These are phyloP conservation scores for Ligdia adustata DNA, from an alignment of 2,888 invertebrate genomes.

Conservation along the genomic window DNA sequence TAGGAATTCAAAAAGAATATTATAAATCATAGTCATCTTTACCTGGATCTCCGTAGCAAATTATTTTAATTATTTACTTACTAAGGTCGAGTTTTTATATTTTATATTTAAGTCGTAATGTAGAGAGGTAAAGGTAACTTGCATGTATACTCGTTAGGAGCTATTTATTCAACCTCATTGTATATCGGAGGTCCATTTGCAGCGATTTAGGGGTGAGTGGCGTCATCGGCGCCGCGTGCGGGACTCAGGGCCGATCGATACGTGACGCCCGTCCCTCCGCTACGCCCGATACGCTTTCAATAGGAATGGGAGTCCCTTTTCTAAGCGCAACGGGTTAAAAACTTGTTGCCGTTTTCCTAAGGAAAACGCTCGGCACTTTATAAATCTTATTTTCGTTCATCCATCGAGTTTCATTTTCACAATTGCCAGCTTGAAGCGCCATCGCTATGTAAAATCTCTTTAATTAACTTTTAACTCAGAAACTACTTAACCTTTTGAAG, in stretches of 20 bases:
- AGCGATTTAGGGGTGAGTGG: conserved; percentile 56
- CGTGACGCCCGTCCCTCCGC: conserved; percentile 40
- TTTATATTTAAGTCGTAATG: too few relatives aligned
- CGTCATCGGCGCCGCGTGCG: conserved; percentile 59
- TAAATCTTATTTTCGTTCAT: neutral
- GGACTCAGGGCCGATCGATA: conserved; percentile 42
- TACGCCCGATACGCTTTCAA: conserved; percentile 8
- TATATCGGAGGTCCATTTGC: conserved; percentile 1
- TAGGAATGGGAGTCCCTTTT: neutral
- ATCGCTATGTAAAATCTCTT: conserved; percentile 28
- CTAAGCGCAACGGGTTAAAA: conserved; percentile 1
- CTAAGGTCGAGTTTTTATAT: too few relatives aligned
- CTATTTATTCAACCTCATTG: neutral
- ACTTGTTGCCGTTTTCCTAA: conserved; percentile 7
- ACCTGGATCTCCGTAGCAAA: too few relatives aligned
- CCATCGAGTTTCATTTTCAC: neutral
- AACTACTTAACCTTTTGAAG: conserved; percentile 35
- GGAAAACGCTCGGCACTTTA: neutral
- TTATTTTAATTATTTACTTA: too few relatives aligned
- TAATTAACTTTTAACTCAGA: conserved; percentile 28
- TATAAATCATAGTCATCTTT: too few relatives aligned
- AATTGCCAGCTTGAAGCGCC: neutral
- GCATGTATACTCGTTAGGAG: conserved; percentile 5
- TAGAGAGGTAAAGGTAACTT: conserved; percentile 1
- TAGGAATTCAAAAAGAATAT: too few relatives aligned